Base-by-base conservation (phyloP, 1,140 invertebrate species). In the Drepana arcuata region DNA sequence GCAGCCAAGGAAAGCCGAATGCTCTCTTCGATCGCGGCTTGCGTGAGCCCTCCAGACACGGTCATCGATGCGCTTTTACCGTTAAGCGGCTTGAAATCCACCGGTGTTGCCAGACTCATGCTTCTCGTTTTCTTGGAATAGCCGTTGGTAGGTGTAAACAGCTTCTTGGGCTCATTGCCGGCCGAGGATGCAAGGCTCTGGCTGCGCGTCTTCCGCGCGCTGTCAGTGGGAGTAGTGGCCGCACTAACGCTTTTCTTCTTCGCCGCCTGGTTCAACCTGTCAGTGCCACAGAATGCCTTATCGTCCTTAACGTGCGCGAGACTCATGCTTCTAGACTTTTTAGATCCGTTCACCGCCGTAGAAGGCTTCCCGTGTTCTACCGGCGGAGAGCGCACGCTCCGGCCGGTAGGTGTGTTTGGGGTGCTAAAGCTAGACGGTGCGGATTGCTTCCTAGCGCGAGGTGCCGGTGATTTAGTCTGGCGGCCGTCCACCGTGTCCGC, bases 21-120 rank as follows among this genome's bases (percentile, higher is more conserved):
- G 47, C 70, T 81, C 45, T 78, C 77, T 33, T 84, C 83, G 21
- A 83, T 84, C 47, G 85, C 81, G 38, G 74, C 84, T 53, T 81
- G 72, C 45, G 84, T 80, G 31, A 84, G 59, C 11, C 62, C 49
- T 35, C 58, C 47, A 26, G 43, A 50, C 10, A 45, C 25, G 1
- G 48, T 53, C 4, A 59, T 42, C 2, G 73, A 74, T 2, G 38
- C 14, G 35, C 63, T 71, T 31, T 73, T 77, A 2, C n/a, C n/a
- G 15, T 65, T 65, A 2, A 72, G 29, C 7, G 67, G 59, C 25
- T 53, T 62, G 25, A 57, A 53, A 27, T 65, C 63, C 1, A 45
- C 30, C 2, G 66, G 34, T 13, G 53, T 48, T 1, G 73, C 71
- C 10, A 79, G 52, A 26, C 74, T 79, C 69, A 77, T 72, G 56